Evolutionary conservation across 2,113 vertebrate species (phyloP), one percentile per base, ranked within the genome.

Genomic region (Grammomys dolichurus): DNA sequence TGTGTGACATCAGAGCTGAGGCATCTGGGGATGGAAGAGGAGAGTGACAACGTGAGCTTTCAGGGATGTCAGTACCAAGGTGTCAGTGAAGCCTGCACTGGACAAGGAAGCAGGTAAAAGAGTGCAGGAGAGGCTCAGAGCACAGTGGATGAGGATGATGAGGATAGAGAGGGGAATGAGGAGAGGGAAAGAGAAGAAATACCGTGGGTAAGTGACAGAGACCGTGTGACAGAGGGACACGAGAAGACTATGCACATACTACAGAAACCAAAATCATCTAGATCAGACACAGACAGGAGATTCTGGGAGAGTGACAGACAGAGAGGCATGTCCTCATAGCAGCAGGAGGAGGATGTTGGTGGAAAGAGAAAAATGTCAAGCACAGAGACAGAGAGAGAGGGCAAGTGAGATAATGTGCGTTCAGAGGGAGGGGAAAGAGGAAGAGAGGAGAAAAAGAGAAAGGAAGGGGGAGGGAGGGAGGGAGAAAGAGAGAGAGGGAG

Each of bases 281-380:
- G 76, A 43, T 11, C 36, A 67, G 75, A 54, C 75, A 89, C 87
- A 67, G 28, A 63, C 33, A 24, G 54, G n/a, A 43, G 51, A 58
- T 8, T 6, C 12, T 24, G 13, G n/a, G 3, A 17, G 63, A 17
- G 16, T 60, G 24, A 58, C 28, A 84, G 72, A 46, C 54, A 48
- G 19, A 48, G 58, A 31, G 6, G 16, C 12, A 17, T 13, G 11
- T 16, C 33, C 26, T 46, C 10, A 5, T 20, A 19, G 54, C 33
- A 78, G 36, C 24, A 16, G 2, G 17, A 65, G 60, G n/a, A 51
- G 43, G 17, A 26, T 26, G 7, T 1, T 1, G 9, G n/a, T 4
- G 6, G 75, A n/a, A 43, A 43, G 22, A 56, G 11, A 73, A 3
- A 2, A 3, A 33, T 6, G 7, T 2, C 26, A 1, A 3, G 14